Base-by-base conservation (phyloP, 2,797 vertebrate species). In the Sebastes diaconus region DNA sequence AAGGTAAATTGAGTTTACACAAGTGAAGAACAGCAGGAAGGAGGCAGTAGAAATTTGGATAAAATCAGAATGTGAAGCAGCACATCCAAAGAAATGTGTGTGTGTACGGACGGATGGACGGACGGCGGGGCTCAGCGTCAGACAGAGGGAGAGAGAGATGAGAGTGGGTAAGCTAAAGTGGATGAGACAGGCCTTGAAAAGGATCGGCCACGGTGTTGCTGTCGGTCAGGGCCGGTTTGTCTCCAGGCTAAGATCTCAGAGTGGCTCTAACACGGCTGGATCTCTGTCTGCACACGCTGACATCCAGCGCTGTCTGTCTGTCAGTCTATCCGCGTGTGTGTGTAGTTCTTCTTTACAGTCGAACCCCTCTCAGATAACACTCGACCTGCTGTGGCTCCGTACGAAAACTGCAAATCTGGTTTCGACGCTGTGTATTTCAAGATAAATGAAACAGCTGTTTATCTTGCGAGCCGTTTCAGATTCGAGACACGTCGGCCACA, bases 131-230 rank as follows among this genome's bases (percentile, higher is more conserved):
- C 64, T 79, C 68, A 66, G 66, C 32, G 24, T 60, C 70, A 77
- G 32, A 66, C 63, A 24, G 59, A 68, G 46, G 13, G n/a, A 74
- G 71, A 85, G 61, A 87, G 81, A 88, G 80, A 83, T 85, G 86
- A 88, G 80, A 71, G 71, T 29, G 24, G 30, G 57, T 85, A 84
- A 90, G 83, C 79, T 79, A 86, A 94, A 93, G 79, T 87, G 79
- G 83, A 91, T 32, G 83, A 90, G 87, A 92, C 90, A 82, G 87
- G 88, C 87, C 90, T 88, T 80, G 82, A 91, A 92, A 90, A 88
- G 83, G 87, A 92, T 87, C 87, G 79, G 85, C 86, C 79, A 87
- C 54, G 77, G 79, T 84, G 68, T 59, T 67, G 78, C 76, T 76
- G 84, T 70, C 18, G 80, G 82, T 83, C 75, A 85, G 85, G 61